Evolutionary conservation across 2,797 vertebrate species (phyloP), one percentile per base, ranked within the genome.

Genomic region (Gymnopithys bicolor): DNA sequence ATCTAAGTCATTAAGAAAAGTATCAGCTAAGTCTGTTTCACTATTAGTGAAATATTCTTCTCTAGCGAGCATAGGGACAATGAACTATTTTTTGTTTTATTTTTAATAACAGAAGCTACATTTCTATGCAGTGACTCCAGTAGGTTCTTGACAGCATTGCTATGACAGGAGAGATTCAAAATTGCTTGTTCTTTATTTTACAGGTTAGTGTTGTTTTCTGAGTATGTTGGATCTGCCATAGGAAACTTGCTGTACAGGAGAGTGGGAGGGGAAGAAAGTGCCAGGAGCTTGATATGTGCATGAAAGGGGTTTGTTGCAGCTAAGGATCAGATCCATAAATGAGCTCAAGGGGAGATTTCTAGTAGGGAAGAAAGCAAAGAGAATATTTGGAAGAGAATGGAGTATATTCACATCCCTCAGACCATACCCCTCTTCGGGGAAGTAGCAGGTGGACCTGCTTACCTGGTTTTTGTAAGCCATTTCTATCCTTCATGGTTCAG

Each of bases 261-360:
- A 2, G 10, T 53, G 8, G 28, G 83, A 51, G 9, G 59, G 15
- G 24, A 66, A 63, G n/a, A 70, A 32, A 19, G 2, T 46, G 10
- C 1, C 3, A 3, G 17, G 23, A 48, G 6, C 18, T 67, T 43
- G 5, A 9, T 13, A 10, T 2, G 2, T 18, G 4, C 17, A 30
- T 30, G 43, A 62, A 78, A 32, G 25, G 22, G 49, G 5, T 6
- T 64, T 11, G 3, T 19, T 62, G 55, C 32, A 62, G 16, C 13
- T 37, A 33, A 37, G 7, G 25, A 37, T 79, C 12, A 21, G 46
- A 51, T 33, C 43, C 45, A 59, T 41, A 79, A 41, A 82, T 63
- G 28, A 86, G 5, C 5, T 77, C 39, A 64, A 39, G 45, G 13
- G 48, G 8, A 41, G 8, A 1, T 45, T 83, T 51, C 2, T 49